These are phyloP conservation scores for Molossus alvarezi DNA, from an alignment of 2,797 vertebrate species.

Conservation along the genomic window DNA sequence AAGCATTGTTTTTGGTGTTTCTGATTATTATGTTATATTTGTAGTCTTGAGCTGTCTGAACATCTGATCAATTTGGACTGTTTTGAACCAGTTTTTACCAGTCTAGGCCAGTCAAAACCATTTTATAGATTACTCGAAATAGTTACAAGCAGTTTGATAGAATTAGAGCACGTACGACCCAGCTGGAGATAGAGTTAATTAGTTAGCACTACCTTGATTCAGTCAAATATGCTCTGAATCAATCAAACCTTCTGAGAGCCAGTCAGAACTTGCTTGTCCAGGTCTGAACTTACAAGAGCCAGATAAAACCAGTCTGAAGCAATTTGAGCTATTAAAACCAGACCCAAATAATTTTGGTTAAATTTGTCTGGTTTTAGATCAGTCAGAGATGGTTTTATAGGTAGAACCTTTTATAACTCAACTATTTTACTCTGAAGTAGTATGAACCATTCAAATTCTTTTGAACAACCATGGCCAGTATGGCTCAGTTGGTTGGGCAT, in stretches of 20 bases:
- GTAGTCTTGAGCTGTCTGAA: not conserved
- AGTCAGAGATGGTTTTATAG: constrained; percentile 37
- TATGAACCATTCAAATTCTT: not conserved
- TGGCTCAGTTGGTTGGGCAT: no score
- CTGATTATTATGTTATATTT: not conserved
- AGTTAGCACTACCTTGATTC: not conserved
- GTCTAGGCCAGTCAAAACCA: not conserved
- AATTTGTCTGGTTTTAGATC: constrained; percentile 1
- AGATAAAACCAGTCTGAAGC: constrained; percentile 28
- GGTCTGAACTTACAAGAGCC: constrained; percentile 6
- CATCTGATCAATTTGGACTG: not conserved
- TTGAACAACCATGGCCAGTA: not conserved
- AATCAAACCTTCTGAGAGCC: not conserved
- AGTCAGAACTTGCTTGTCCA: not conserved
- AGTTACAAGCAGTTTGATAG: constrained; percentile 2
- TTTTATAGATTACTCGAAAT: not conserved
- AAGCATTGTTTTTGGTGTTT: not conserved
- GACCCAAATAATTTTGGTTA: constrained; percentile 26
- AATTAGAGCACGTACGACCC: not conserved
- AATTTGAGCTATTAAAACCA: constrained; percentile 8
- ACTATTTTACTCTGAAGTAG: not conserved
- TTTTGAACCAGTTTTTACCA: not conserved
- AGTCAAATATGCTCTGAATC: constrained; percentile 28
- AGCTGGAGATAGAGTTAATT: not conserved
- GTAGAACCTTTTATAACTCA: not conserved